phyloP scores from a whole-genome alignment of 2,888 invertebrate species.

The Eudemis profundana region DNA sequence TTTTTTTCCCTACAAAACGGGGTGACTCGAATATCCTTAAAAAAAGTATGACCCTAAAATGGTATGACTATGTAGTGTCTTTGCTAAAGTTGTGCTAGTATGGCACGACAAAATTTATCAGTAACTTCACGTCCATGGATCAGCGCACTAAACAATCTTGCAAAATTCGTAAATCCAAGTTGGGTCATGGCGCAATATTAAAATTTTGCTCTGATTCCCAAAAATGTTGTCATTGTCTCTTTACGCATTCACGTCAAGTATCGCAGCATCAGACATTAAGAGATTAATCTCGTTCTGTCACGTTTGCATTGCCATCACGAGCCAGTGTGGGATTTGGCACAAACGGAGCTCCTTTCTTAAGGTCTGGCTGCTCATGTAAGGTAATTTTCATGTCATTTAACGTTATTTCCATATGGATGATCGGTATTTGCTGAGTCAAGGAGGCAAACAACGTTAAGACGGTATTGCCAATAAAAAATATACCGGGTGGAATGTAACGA shows the following conservation, averaged over 20 bases:
- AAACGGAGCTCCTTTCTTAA: slow-evolving; percentile 28
- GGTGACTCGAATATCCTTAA: too few relatives aligned
- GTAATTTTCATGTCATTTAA: neutral
- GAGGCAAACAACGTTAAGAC: too few relatives aligned
- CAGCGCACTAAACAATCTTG: slow-evolving; percentile 1
- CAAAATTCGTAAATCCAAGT: neutral
- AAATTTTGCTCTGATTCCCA: slow-evolving; percentile 36
- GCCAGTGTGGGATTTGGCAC: slow-evolving; percentile 61
- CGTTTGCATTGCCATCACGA: slow-evolving; percentile 61
- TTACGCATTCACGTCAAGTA: slow-evolving; percentile 43
- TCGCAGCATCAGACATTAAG: slow-evolving; percentile 45
- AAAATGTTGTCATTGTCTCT: slow-evolving; percentile 34
- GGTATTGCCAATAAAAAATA: too few relatives aligned
- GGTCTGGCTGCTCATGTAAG: neutral
- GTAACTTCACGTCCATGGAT: neutral
- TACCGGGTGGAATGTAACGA: too few relatives aligned
- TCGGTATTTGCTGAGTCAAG: too few relatives aligned
- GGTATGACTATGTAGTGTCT: too few relatives aligned
- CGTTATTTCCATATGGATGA: too few relatives aligned
- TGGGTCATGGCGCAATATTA: slow-evolving; percentile 30
- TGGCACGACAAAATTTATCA: neutral
- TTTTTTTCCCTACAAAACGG: too few relatives aligned
- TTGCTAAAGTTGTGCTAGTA: too few relatives aligned
- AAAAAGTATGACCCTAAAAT: too few relatives aligned
- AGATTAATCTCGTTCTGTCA: slow-evolving; percentile 59